Conservation (phyloP, 2,888 invertebrate genomes). For the Luffia ferchaultella region DNA sequence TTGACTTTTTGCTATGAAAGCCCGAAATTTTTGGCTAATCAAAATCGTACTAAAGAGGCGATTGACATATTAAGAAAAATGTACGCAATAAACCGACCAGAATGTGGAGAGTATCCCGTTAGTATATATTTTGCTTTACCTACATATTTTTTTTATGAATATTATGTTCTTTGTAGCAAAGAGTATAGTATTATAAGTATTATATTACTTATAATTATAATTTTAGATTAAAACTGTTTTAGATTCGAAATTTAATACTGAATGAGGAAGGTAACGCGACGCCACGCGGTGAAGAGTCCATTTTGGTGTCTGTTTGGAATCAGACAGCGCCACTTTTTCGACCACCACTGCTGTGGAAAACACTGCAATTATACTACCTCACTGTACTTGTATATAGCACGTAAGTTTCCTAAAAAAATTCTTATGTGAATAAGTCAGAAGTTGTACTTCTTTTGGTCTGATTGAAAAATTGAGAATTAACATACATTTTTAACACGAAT, state of each 20-base stretch:
- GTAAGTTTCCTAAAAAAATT: slow-evolving; percentile 56
- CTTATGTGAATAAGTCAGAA: too few species aligned
- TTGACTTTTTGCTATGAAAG: slow-evolving; percentile 4
- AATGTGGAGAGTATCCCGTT: slow-evolving; percentile 33
- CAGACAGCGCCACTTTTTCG: slow-evolving; percentile 11
- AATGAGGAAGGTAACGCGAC: slow-evolving; percentile 1
- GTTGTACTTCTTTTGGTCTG: too few species aligned
- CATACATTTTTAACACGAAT: too few species aligned
- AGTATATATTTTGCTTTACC: too few species aligned
- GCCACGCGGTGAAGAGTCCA: slow-evolving; percentile 8
- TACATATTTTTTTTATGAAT: too few species aligned
- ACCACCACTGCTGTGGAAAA: slow-evolving; percentile 6
- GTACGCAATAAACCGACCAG: slow-evolving; percentile 61
- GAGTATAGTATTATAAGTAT: not conserved
- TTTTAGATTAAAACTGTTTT: not conserved
- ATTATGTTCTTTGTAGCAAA: too few species aligned
- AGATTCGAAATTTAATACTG: not conserved
- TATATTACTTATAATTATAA: too few species aligned
- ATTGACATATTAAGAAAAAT: slow-evolving; percentile 33
- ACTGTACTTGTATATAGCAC: slow-evolving; percentile 73
- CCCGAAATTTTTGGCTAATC: slow-evolving; percentile 7
- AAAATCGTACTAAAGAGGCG: slow-evolving; percentile 2
- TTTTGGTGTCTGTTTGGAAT: slow-evolving; percentile 13
- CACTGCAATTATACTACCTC: slow-evolving; percentile 26
- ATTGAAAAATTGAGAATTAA: too few species aligned